Conservation (phyloP, 2,888 invertebrate genomes). For the Tanytarsus gracilentus region DNA sequence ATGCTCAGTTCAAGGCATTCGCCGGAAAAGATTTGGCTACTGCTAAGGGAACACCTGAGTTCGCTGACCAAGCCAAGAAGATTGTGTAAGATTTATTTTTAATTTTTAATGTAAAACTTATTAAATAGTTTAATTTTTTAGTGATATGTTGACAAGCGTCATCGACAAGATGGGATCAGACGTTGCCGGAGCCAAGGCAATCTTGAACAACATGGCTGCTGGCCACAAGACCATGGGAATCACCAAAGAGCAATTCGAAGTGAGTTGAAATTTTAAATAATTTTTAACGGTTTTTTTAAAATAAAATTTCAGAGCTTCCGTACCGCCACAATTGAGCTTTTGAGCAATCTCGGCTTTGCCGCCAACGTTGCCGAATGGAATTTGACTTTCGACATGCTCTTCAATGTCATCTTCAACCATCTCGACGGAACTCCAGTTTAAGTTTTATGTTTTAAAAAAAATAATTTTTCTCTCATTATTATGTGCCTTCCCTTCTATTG, state of each 20-base stretch:
- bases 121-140: background rate
- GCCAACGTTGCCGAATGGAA: background rate
- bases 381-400: background rate
- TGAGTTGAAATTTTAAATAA: background rate
- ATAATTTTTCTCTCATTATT: background rate
- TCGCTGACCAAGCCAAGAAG: background rate
- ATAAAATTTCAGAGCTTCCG: background rate
- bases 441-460: background rate
- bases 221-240: background rate
- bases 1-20: background rate
- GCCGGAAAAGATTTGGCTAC: background rate
- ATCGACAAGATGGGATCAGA: background rate
- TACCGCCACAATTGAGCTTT: background rate
- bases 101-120: background rate
- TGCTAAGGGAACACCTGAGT: background rate
- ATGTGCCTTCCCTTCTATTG: slow-evolving; percentile 8
- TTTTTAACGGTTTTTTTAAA: background rate
- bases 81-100: background rate
- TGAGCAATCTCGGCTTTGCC: background rate
- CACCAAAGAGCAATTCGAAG: background rate
- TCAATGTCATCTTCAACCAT: background rate
- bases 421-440: background rate
- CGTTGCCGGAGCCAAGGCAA: background rate
- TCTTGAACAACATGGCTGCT: background rate
- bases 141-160: background rate